phyloP scores from a whole-genome alignment of 2,888 invertebrate genomes.

The Caenorhabditis macrosperma region DNA sequence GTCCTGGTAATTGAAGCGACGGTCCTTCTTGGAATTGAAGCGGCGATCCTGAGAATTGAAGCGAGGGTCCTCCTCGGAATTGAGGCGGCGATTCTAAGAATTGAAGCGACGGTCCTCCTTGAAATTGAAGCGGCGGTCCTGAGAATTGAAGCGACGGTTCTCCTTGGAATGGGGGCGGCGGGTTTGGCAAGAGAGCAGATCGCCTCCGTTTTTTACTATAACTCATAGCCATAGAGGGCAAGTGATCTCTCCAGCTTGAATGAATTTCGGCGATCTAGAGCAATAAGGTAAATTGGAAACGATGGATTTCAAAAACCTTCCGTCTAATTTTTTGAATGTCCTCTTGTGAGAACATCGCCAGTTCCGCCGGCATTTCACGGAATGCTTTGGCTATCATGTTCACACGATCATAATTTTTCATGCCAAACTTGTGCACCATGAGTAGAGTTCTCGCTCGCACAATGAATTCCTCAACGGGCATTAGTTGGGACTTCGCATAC shows the following conservation, averaged over 20 bases:
- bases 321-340: neutral
- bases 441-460: constrained; percentile 5
- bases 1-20: too few relatives aligned
- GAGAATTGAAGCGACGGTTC: too few relatives aligned
- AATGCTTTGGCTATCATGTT: neutral
- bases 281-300: neutral
- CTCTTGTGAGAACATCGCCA: constrained; percentile 28
- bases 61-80: too few relatives aligned
- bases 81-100: neutral
- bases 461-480: neutral
- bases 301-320: neutral
- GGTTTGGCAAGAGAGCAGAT: neutral
- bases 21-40: neutral
- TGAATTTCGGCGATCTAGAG: neutral
- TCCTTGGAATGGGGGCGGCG: neutral
- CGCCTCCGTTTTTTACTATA: neutral
- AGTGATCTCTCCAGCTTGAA: neutral
- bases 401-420: neutral
- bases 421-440: constrained; percentile 5
- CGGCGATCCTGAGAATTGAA: neutral
- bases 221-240: neutral
- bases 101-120: too few relatives aligned
- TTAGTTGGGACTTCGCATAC: neutral
- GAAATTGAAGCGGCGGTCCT: neutral
- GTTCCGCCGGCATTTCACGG: constrained; percentile 1